Base-by-base conservation (phyloP, 2,888 invertebrate genomes). In the Aphodius sticticus region DNA sequence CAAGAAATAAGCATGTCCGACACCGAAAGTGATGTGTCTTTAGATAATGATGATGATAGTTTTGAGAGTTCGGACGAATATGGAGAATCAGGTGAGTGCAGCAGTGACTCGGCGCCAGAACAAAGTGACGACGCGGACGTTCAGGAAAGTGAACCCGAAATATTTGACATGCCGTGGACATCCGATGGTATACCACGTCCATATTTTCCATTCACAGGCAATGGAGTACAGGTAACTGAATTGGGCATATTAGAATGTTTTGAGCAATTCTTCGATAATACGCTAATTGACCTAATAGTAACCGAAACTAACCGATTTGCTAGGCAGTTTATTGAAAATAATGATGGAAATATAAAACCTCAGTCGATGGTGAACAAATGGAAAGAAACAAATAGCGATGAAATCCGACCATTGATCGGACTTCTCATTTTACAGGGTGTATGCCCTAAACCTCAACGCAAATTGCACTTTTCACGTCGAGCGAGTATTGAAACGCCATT, bases 311-410 rank as follows among this genome's bases (percentile, higher is more conserved):
- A 76, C 38, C 0, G 76, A n/a, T 76, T 53, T 37, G 76, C 76
- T 1, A 14, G 6, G 6, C 76, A 76, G 9, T 76, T 26, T 75
- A 26, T 75, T n/a, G 16, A 6, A 6, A 14, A 70, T 6, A 70
- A 70, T 72, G 2, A n/a, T 26, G 72, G 16, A 6, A 16, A 72
- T 35, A 72, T 16, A 72, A 16, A 72, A 72, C 16, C 9, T 7
- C 12, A 72, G 16, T 72, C 72, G 4, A n/a, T n/a, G 35, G 72
- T 72, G 9, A n/a, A 72, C 3, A 4, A 72, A n/a, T 72, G 72
- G 72, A 72, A 12, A 72, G 72, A n/a, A 15, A 77, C 77, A 69
- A 69, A 77, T 77, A 16, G 26, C 53, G n/a, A 77, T 77, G 77
- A 77, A 77, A 77, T 77, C 16, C 53, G 69, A 77, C 53, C 77